A percentile compares a stretch with the other conserved stretches of the same genome.
Conservation (phyloP, 2,888 invertebrate species). For the Ornithoptera priamus region DNA sequence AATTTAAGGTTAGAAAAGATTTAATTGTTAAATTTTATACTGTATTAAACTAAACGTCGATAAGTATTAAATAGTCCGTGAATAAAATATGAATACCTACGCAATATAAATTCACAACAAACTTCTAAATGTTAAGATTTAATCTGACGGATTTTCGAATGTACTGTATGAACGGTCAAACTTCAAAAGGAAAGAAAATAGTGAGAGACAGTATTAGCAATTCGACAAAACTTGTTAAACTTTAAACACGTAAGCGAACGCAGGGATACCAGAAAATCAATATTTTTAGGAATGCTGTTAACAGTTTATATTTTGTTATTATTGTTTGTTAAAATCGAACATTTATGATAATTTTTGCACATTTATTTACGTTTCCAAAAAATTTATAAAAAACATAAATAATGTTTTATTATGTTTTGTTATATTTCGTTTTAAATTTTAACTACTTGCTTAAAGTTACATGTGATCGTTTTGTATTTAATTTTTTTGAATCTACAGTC, state of each 20-base stretch:
- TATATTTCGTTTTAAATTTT: no score
- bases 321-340: background rate
- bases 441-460: no score
- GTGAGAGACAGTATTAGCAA: conserved; percentile 9
- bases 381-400: no score
- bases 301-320: background rate
- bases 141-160: conserved; percentile 25
- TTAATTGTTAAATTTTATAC: background rate
- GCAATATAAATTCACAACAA: conserved; percentile 2
- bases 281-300: background rate
- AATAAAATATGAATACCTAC: conserved; percentile 8
- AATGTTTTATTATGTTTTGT: no score
- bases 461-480: no score
- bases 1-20: background rate
- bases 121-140: conserved; percentile 9
- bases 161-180: conserved; percentile 25
- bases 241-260: conserved; percentile 16
- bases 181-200: conserved; percentile 18
- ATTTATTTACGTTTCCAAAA: no score
- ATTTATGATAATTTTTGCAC: background rate
- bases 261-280: conserved; percentile 4
- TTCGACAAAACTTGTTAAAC: background rate
- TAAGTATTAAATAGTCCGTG: background rate
- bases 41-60: background rate
- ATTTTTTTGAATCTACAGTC: no score